Conservation (phyloP, 2,888 invertebrate species). For the Hedychridium roseum region DNA sequence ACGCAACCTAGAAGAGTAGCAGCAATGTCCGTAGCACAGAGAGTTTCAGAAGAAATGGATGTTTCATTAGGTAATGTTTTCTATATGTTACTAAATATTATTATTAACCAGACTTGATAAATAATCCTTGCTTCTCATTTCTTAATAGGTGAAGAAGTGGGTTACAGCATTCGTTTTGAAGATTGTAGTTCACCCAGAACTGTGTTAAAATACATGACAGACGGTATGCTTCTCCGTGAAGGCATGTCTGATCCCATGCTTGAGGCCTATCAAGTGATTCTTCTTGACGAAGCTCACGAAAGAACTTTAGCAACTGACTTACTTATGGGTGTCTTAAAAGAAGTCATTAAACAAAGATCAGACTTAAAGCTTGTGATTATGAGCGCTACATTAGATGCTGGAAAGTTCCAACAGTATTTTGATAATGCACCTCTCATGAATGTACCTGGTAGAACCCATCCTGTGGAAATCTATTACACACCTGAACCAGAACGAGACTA, state of each 20-base stretch:
- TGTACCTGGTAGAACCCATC: constrained; percentile 95
- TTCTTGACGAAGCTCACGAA: constrained; percentile 99
- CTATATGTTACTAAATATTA: neutral
- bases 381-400: constrained; percentile 99
- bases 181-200: constrained; percentile 97
- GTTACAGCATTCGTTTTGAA: constrained; percentile 98
- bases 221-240: constrained; percentile 99
- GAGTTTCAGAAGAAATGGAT: constrained; percentile 99
- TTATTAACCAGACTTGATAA: neutral
- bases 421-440: constrained; percentile 98
- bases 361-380: constrained; percentile 98
- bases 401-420: constrained; percentile 99
- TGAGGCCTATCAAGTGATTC: constrained; percentile 92
- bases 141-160: constrained; percentile 80
- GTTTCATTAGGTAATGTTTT: constrained; percentile 76
- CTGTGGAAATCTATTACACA: constrained; percentile 98
- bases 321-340: constrained; percentile 97
- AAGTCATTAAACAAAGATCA: constrained; percentile 90
- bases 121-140: constrained; percentile 1
- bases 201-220: constrained; percentile 97
- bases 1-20: constrained; percentile 98
- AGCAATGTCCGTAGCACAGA: constrained; percentile 98
- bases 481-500: constrained; percentile 99
- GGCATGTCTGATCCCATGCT: constrained; percentile 99
- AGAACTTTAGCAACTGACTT: constrained; percentile 98